phyloP scores from a whole-genome alignment of 2,113 vertebrate genomes.

The Notechis scutatus region DNA sequence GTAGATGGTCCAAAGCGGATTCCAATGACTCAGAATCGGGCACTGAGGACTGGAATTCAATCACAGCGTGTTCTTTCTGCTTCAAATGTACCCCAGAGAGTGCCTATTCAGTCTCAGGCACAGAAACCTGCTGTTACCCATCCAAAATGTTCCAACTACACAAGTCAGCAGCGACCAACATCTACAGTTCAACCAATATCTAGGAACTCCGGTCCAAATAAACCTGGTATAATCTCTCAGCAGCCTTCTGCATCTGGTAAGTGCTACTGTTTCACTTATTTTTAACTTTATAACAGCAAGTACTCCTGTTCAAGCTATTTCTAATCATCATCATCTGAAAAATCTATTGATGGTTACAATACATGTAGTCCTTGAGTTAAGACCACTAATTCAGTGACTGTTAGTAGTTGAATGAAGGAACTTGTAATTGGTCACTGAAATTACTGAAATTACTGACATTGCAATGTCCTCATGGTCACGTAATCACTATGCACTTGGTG shows the following conservation, averaged over 20 bases:
- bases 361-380: neutral
- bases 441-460: neutral
- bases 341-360: neutral
- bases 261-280: neutral
- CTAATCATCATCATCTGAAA: neutral
- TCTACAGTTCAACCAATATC: neutral
- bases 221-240: slow-evolving; percentile 48
- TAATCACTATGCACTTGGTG: neutral
- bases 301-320: neutral
- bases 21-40: slow-evolving; percentile 62
- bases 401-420: neutral
- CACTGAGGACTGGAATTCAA: slow-evolving; percentile 42
- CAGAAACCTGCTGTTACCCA: slow-evolving; percentile 30
- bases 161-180: slow-evolving; percentile 20
- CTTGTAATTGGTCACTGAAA: neutral
- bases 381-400: neutral
- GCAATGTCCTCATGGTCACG: neutral
- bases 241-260: slow-evolving; percentile 59
- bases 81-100: slow-evolving; percentile 77
- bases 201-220: slow-evolving; percentile 27
- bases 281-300: slow-evolving; percentile 45
- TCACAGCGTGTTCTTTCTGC: slow-evolving; percentile 73
- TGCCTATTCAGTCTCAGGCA: slow-evolving; percentile 62
- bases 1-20: slow-evolving; percentile 76
- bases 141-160: slow-evolving; percentile 49